Conservation (phyloP, 2,797 vertebrate species). For the Neosilurus hyrtlii region DNA sequence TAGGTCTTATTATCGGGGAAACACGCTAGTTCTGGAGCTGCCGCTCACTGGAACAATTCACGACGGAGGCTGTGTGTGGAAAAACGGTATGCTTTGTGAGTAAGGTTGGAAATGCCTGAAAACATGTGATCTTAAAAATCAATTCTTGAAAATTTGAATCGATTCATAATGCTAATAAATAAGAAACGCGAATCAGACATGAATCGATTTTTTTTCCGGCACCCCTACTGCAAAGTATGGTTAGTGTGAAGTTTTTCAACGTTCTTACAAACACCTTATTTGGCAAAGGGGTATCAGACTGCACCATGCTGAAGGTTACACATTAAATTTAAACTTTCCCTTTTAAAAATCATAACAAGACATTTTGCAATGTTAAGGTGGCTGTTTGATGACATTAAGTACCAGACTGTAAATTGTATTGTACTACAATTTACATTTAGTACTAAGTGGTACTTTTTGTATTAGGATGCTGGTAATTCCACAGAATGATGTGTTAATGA, state of each 20-base stretch:
- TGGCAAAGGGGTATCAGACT: neutral
- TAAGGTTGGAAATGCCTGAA: too few species aligned
- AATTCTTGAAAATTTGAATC: too few species aligned
- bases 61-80: too few species aligned
- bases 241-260: neutral
- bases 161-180: too few species aligned
- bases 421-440: neutral
- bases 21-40: too few species aligned
- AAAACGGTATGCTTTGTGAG: too few species aligned
- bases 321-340: neutral
- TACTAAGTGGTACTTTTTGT: neutral
- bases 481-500: neutral
- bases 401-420: neutral
- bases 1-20: too few species aligned
- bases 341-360: neutral
- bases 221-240: neutral
- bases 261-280: neutral
- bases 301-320: neutral
- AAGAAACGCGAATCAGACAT: too few species aligned
- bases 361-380: neutral
- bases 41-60: too few species aligned
- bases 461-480: neutral
- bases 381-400: neutral
- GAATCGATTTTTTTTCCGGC: too few species aligned
- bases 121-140: too few species aligned